Base-by-base conservation (phyloP, 2,888 invertebrate species). In the Rotaria macrura region DNA sequence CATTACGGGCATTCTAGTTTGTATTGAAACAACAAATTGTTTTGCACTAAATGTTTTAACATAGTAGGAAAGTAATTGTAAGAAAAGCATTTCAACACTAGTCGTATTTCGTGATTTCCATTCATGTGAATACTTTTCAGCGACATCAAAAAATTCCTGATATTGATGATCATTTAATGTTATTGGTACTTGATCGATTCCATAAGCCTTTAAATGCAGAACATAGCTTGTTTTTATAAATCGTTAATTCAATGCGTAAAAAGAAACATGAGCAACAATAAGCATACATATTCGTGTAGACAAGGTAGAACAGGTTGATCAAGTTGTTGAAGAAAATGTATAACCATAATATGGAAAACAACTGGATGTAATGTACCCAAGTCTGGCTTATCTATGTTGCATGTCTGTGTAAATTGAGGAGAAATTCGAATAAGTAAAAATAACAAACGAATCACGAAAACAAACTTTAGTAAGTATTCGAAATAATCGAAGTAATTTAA, bases 11-110 rank as follows among this genome's bases (percentile, higher is more conserved):
- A 79, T 79, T 43, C 43, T 23, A 2, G 79, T 79, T 79, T 79
- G 79, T 25, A 79, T 79, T 43, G 79, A 79, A 25, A 79, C 79
- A 43, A 43, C 79, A 43, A 79, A 79, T 79, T 79, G 79, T 79
- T 79, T 79, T 43, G 43, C 4, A n/a, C 23, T 43, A n/a, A 79
- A 79, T n/a, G 43, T 43, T 79, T 79, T 40, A 14, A 79, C 25
- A 43, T 79, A 79, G 12, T 79, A 79, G 2, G 79, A 79, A 10
- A 79, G 43, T 14, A 79, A 79, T 43, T 79, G 79, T 43, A 79
- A 9, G n/a, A 79, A 79, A 1, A 79, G 25, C n/a, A 43, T 43
- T 79, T 79, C 79, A 9, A 79, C 79, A 79, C 12, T 43, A 10
- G 79, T 79, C 5, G 40, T 79, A n/a, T 79, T 79, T 25, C 25